Evolutionary conservation across 2,888 invertebrate genomes (phyloP).

Genomic region (Trilocha varians): DNA sequence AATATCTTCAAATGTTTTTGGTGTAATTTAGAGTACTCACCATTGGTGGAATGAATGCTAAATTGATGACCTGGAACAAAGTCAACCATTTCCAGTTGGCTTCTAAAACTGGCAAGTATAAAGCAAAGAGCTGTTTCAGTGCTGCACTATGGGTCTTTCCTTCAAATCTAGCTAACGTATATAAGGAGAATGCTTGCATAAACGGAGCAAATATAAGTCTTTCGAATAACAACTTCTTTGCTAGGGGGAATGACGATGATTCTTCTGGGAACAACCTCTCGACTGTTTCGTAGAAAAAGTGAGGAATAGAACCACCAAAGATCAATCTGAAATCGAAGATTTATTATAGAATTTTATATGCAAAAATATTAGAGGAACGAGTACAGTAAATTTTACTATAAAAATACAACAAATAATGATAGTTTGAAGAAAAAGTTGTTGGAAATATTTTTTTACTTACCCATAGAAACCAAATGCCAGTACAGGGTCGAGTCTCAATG

Average conservation of each 20-base stretch:
- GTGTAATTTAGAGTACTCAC: slow-evolving; percentile 56
- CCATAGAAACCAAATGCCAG: slow-evolving; percentile 84
- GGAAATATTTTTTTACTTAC: slow-evolving; percentile 47
- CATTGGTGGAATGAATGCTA: slow-evolving; percentile 84
- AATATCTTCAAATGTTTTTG: too few relatives aligned
- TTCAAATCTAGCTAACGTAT: slow-evolving; percentile 82
- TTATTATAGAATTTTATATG: too few relatives aligned
- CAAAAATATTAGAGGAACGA: too few relatives aligned
- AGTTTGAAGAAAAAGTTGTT: not conserved
- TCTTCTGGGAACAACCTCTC: slow-evolving; percentile 76
- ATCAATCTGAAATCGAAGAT: slow-evolving; percentile 69
- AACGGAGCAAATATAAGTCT: slow-evolving; percentile 80
- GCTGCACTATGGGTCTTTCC: slow-evolving; percentile 80
- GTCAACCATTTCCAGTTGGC: slow-evolving; percentile 87
- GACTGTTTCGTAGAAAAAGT: slow-evolving; percentile 80
- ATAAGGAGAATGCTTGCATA: slow-evolving; percentile 82
- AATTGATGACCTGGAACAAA: slow-evolving; percentile 80
- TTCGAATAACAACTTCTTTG: slow-evolving; percentile 79
- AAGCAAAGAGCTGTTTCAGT: slow-evolving; percentile 72
- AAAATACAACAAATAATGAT: too few relatives aligned
- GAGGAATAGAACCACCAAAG: slow-evolving; percentile 87
- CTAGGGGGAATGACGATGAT: slow-evolving; percentile 64
- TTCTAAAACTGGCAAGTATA: slow-evolving; percentile 78
- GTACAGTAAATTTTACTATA: too few relatives aligned
- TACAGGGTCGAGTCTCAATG: slow-evolving; percentile 77